Base-by-base conservation (phyloP, 2,797 vertebrate genomes). In the Agapornis canus region DNA sequence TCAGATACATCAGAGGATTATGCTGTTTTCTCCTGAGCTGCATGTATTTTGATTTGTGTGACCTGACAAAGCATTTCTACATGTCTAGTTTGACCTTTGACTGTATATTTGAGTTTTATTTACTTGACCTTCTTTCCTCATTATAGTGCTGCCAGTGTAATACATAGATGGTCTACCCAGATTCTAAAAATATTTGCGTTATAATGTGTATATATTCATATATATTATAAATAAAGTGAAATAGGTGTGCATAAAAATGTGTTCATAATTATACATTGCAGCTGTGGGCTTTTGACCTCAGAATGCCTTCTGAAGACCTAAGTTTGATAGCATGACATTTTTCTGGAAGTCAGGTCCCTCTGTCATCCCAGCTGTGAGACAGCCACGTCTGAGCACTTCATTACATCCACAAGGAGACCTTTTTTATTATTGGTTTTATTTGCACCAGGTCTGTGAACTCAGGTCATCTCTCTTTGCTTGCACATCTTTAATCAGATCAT, bases 401-500 rank as follows among this genome's bases (percentile, higher is more conserved):
- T 39, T 32, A 4, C n/a, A 20, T 40, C 14, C 37, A 17, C 32
- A 13, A 60, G 54, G 52, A 96, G 73, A 20, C 26, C 9, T 26
- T 57, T 63, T 8, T 49, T 4, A 8, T 42, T 21, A 0, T 35
- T 40, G 6, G 37, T 78, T 71, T 32, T 60, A 26, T 12, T 27
- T 64, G 42, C 65, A 60, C 11, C 61, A 81, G 66, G 63, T 48
- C 68, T 73, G 59, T 51, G 51, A 21, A 48, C 71, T 64, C 64
- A 82, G 87, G 51, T 13, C 82, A 22, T 11, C 25, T 91, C 32
- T 75, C 25, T 59, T 82, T 56, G 79, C 69, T n/a, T 25, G 7
- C 60, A 25, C 23, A 7, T 85, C 79, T 88, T 82, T 89, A 91
- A 86, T 91, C 95, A 95, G 84, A 82, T 94, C 78, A 77, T 35